phyloP scores from a whole-genome alignment of 2,888 invertebrate species.

The Synergus umbraculus region DNA sequence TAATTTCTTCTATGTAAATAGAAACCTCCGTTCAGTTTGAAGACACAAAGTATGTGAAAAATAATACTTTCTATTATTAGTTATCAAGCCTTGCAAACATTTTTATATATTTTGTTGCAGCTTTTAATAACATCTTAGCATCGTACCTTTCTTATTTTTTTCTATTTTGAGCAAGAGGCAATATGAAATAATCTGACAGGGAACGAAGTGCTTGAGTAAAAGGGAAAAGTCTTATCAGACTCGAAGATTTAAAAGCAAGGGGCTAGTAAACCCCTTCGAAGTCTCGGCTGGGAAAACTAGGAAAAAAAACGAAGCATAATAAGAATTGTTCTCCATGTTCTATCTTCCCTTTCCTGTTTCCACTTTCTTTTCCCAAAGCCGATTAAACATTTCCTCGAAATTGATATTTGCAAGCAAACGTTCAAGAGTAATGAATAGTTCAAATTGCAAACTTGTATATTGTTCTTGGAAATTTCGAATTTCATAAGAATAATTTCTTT shows the following conservation, averaged over 20 bases:
- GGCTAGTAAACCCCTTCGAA: constrained; percentile 33
- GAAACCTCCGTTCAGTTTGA: not conserved
- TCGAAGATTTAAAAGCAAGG: constrained; percentile 37
- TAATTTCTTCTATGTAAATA: not conserved
- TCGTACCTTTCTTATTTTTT: not conserved
- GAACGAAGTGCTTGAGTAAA: constrained; percentile 38
- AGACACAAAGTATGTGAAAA: not conserved
- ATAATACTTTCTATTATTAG: not conserved
- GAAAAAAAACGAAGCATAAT: constrained; percentile 34
- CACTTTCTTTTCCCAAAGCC: constrained; percentile 7
- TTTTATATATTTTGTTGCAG: constrained; percentile 9
- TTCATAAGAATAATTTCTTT: not conserved
- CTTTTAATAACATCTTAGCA: constrained; percentile 13
- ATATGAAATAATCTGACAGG: constrained; percentile 40
- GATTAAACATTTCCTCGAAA: constrained; percentile 32
- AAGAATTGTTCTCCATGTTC: constrained; percentile 37
- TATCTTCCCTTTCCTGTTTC: constrained; percentile 8
- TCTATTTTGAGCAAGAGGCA: constrained; percentile 36
- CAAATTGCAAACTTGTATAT: not conserved
- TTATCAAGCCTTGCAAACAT: constrained; percentile 18
- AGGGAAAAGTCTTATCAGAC: constrained; percentile 39
- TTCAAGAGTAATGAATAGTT: constrained; percentile 9
- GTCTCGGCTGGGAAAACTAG: constrained; percentile 23
- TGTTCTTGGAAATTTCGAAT: not conserved
- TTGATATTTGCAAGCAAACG: constrained; percentile 24